A percentile compares a stretch with the other conserved stretches of the same genome.
phyloP scores from a whole-genome alignment of 2,113 vertebrate species.

The Jaculus jaculus region DNA sequence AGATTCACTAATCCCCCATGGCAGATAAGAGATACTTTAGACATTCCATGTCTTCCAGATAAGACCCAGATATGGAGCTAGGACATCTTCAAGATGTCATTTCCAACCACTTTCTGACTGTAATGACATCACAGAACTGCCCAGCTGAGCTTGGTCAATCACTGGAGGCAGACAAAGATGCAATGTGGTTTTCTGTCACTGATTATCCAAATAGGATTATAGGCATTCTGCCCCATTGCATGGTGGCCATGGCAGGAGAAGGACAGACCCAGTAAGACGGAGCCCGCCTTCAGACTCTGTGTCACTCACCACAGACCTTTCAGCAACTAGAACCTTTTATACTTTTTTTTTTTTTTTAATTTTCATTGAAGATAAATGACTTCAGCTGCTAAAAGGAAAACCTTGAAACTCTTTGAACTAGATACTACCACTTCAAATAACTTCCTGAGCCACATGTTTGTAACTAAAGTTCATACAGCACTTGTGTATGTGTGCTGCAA shows the following conservation, averaged over 20 bases:
- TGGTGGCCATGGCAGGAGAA: fast-evolving
- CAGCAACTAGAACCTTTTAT: not conserved
- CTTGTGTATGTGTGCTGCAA: not conserved
- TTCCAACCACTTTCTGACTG: not conserved
- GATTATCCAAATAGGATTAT: not conserved
- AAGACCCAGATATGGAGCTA: not conserved
- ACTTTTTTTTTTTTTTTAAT: not conserved
- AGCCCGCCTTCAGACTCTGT: too few species aligned
- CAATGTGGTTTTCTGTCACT: not conserved
- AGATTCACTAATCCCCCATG: not conserved
- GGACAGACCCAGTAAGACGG: not conserved
- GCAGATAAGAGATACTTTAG: not conserved
- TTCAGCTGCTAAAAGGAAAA: not conserved
- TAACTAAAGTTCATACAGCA: not conserved
- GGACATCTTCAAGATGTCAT: not conserved
- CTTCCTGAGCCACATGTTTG: not conserved
- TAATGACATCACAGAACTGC: not conserved
- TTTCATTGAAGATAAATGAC: not conserved
- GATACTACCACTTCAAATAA: not conserved
- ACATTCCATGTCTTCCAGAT: not conserved
- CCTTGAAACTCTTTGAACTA: not conserved
- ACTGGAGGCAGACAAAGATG: not conserved
- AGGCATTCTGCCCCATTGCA: not conserved
- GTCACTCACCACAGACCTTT: not conserved
- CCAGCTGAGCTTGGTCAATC: not conserved